Conservation (phyloP, 2,888 invertebrate species). For the Plebejus anna region DNA sequence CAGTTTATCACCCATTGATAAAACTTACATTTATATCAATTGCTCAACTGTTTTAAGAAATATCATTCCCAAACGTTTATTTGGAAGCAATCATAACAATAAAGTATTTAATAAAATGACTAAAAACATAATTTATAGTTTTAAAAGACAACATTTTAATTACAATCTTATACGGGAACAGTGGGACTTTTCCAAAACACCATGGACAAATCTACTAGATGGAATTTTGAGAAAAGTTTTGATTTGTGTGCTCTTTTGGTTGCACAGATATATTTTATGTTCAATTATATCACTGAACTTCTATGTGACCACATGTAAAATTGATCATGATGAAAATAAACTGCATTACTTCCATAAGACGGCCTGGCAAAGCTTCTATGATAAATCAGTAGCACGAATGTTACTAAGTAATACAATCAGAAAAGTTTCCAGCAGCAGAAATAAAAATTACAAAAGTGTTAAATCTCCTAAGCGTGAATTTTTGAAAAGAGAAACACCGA, state of each 20-base stretch:
- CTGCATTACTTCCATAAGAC: slow-evolving; percentile 66
- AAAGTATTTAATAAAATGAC: slow-evolving; percentile 57
- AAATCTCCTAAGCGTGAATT: slow-evolving; percentile 44
- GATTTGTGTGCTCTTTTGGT: slow-evolving; percentile 60
- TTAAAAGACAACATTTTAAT: slow-evolving; percentile 62
- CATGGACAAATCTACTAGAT: slow-evolving; percentile 50
- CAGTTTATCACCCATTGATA: slow-evolving; percentile 47
- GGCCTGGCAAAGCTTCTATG: slow-evolving; percentile 71
- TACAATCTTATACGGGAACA: slow-evolving; percentile 47
- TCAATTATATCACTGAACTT: slow-evolving; percentile 65
- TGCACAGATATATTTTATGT: slow-evolving; percentile 56
- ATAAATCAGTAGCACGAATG: slow-evolving; percentile 59
- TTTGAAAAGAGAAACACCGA: slow-evolving; percentile 57
- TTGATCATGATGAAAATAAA: slow-evolving; percentile 65
- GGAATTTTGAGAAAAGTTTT: slow-evolving; percentile 47
- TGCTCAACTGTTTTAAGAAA: slow-evolving; percentile 51
- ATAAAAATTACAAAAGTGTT: neutral
- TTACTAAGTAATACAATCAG: slow-evolving; percentile 51
- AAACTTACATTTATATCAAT: slow-evolving; percentile 50
- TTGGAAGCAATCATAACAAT: slow-evolving; percentile 55
- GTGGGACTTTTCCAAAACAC: slow-evolving; percentile 53
- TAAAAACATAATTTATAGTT: slow-evolving; percentile 53
- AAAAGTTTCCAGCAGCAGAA: slow-evolving; percentile 42
- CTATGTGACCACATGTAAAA: slow-evolving; percentile 67
- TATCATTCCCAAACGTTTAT: slow-evolving; percentile 57